A percentile compares a stretch with the other conserved stretches of the same genome.
These are phyloP conservation scores for Tipula vernalis DNA, from an alignment of 2,888 invertebrate genomes.

Conservation along the genomic window DNA sequence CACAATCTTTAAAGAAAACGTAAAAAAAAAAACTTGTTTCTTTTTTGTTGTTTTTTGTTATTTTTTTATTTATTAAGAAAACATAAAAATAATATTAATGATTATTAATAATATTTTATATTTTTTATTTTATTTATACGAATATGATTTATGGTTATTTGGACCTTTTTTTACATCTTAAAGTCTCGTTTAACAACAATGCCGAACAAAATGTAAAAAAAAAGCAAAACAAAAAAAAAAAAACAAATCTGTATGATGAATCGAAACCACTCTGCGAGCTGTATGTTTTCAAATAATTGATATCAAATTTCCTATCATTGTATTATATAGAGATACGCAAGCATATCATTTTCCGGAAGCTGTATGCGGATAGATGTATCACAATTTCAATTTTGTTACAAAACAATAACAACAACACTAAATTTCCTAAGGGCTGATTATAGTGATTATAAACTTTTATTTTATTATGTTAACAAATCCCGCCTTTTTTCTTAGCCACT, in stretches of 20 bases:
- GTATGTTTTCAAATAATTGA: neutral
- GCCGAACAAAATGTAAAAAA: neutral
- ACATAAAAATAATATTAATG: slow-evolving; percentile 4
- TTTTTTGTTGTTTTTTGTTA: neutral
- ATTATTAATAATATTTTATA: neutral
- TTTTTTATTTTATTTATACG: neutral
- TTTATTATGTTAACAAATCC: slow-evolving; percentile 4
- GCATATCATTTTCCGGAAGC: neutral
- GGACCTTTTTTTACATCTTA: neutral
- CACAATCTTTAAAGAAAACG: neutral
- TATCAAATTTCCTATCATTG: slow-evolving; percentile 4
- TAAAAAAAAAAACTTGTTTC: neutral
- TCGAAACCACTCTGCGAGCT: neutral
- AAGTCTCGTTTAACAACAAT: neutral
- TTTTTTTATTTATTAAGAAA: neutral
- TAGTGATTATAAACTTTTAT: neutral
- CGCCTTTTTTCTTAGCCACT: neutral
- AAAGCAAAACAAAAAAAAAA: neutral
- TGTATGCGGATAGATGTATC: neutral
- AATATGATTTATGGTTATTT: neutral
- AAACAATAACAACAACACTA: neutral
- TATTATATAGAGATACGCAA: neutral
- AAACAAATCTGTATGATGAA: neutral
- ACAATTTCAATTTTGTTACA: neutral
- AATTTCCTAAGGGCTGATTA: neutral